Base-by-base conservation (phyloP, 2,888 invertebrate genomes). In the Metellina segmentata region DNA sequence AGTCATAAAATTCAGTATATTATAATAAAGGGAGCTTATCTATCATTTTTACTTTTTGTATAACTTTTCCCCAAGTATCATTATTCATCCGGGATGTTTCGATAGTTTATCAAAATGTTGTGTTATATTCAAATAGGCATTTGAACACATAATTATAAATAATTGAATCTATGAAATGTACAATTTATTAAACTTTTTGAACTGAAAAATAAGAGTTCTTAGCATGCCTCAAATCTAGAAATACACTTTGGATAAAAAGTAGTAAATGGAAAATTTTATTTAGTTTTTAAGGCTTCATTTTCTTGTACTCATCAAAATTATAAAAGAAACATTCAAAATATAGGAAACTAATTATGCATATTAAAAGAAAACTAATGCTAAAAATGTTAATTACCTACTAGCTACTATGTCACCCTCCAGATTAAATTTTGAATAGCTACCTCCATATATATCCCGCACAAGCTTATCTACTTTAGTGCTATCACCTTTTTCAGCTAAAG, bases 371-470 rank as follows among this genome's bases (percentile, higher is more conserved):
- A 82, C 82, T 82, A 70, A 82, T 71, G 69, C 82, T 82, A 82
- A 71, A 71, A 72, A 82, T 70, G n/a, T 77, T 49, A 75, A 89
- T 94, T 95, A 98, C 99, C 99, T 99, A 96, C 98, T 98, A 48
- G 99, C 99, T 7, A 99, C 99, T 83, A 98, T 96, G 95, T 99
- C 98, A 0, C 98, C 99, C 0, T 98, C 97, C 93, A 99, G 96
- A 0, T 97, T 97, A 95, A 99, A 99, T 93, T 97, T 96, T 90
- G 97, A 97, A 95, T 99, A 99, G 95, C 98, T 98, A 0, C 99
- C 99, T 0, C 99, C 99, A 95, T 99, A 99, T 94, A 99, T 99
- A 94, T 99, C 99, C 92, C 96, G 96, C 7, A 99, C 98, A 86
- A 99, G 96, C 95, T 99, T 99, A 95, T 99, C 99, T 0, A 98